A percentile compares a stretch with the other conserved stretches of the same genome.
These are phyloP conservation scores for Hydrotaea cyrtoneurina DNA, from an alignment of 2,888 invertebrate species.

Conservation along the genomic window DNA sequence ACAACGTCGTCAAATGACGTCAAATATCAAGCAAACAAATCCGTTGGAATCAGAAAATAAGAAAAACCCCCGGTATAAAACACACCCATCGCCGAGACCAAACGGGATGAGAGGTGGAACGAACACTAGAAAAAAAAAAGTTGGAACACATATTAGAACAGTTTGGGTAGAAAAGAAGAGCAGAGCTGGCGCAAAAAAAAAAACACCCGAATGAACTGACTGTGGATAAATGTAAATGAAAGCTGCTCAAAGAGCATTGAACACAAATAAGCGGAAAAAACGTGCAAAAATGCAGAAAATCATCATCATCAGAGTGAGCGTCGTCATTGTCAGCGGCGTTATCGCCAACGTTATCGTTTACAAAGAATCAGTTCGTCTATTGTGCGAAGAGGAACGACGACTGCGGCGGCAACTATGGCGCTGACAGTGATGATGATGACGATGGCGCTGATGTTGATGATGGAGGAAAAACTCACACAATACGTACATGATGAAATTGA, in stretches of 20 bases:
- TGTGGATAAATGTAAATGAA: slow-evolving; percentile 22
- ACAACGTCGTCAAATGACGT: slow-evolving; percentile 9
- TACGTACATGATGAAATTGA: neutral
- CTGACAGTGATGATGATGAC: neutral
- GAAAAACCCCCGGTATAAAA: neutral
- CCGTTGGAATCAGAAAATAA: slow-evolving; percentile 9
- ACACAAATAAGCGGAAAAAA: slow-evolving; percentile 40
- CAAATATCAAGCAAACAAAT: slow-evolving; percentile 22
- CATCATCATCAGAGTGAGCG: neutral
- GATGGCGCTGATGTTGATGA: neutral
- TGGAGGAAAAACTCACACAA: neutral
- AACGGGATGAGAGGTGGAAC: neutral
- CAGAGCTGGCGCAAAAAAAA: neutral
- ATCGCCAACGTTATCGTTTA: slow-evolving; percentile 10
- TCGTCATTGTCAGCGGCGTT: slow-evolving; percentile 27
- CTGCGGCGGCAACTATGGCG: neutral
- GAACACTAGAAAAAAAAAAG: neutral
- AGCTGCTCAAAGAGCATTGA: slow-evolving; percentile 10
- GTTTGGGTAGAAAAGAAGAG: no score
- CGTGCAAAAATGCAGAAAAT: slow-evolving; percentile 43
- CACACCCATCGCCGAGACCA: slow-evolving; percentile 8
- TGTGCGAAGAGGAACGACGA: neutral
- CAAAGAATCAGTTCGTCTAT: slow-evolving; percentile 11
- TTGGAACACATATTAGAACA: neutral
- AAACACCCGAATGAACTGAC: neutral